phyloP scores from a whole-genome alignment of 2,888 invertebrate species.

The Clusia tigrina region DNA sequence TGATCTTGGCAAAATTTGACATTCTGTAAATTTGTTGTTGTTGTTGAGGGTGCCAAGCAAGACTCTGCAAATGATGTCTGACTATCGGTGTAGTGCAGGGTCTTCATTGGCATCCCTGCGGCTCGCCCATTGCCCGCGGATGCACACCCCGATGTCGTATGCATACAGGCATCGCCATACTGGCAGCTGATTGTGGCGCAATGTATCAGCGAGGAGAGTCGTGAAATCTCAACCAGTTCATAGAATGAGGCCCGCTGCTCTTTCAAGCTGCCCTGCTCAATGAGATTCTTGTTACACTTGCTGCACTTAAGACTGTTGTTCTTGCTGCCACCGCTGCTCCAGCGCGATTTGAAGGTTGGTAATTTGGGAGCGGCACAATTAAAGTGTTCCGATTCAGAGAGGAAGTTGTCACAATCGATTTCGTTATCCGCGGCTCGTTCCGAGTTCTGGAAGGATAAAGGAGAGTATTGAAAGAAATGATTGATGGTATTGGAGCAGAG shows the following conservation, averaged over 20 bases:
- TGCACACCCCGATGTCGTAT: constrained; percentile 30
- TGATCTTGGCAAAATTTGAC: constrained; percentile 20
- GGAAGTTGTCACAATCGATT: constrained; percentile 56
- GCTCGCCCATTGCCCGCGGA: constrained; percentile 23
- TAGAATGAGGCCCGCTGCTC: constrained; percentile 56
- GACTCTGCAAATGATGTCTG: constrained; percentile 52
- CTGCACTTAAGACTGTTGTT: constrained; percentile 45
- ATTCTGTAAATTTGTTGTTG: constrained; percentile 18
- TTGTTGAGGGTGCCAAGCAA: constrained; percentile 39
- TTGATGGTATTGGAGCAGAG: too few species aligned
- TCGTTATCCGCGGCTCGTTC: constrained; percentile 60
- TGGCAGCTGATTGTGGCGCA: constrained; percentile 55
- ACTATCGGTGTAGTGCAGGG: constrained; percentile 52
- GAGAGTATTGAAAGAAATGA: not conserved
- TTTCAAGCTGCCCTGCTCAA: constrained; percentile 36
- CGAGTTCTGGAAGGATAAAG: constrained; percentile 47
- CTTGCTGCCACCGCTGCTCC: constrained; percentile 36
- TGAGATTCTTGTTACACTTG: constrained; percentile 44
- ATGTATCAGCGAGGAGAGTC: constrained; percentile 53
- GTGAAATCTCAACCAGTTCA: constrained; percentile 58
- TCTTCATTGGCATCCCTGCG: constrained; percentile 37
- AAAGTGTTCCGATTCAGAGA: constrained; percentile 58
- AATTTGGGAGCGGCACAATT: constrained; percentile 50
- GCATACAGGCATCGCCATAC: constrained; percentile 43
- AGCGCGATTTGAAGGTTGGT: constrained; percentile 47